Conservation (phyloP, 2,888 invertebrate genomes). For the Holacanthella duospinosa region DNA sequence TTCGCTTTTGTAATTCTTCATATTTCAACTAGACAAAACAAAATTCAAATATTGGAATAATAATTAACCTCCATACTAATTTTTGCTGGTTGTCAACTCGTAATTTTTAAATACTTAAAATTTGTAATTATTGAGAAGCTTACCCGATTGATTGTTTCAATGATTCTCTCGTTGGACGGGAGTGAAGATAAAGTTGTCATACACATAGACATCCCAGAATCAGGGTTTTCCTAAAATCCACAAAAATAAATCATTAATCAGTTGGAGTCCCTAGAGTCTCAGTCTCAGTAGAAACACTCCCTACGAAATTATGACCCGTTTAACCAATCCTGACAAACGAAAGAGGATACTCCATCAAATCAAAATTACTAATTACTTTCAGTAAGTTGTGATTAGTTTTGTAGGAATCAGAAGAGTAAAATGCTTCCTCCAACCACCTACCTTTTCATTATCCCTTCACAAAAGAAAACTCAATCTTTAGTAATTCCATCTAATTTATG, state of each 20-base stretch:
- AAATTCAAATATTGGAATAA: background rate
- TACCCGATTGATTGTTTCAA: constrained; percentile 35
- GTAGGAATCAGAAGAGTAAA: too few relatives aligned
- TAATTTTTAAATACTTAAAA: background rate
- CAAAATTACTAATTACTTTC: background rate
- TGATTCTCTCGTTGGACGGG: constrained; percentile 33
- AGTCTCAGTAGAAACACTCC: background rate
- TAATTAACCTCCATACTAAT: background rate
- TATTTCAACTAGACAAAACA: constrained; percentile 30
- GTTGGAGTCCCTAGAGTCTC: background rate
- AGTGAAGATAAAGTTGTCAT: constrained; percentile 18
- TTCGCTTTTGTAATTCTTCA: constrained; percentile 33
- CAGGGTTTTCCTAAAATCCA: background rate
- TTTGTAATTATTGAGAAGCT: constrained; percentile 7
- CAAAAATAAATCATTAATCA: background rate
- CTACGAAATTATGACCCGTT: too few relatives aligned
- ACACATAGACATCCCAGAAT: background rate
- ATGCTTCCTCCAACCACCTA: too few relatives aligned
- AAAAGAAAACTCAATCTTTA: too few relatives aligned
- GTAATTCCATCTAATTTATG: too few relatives aligned
- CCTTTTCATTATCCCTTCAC: too few relatives aligned
- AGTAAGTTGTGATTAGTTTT: too few relatives aligned
- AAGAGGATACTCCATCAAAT: too few relatives aligned
- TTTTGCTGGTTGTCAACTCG: too few relatives aligned
- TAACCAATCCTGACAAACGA: too few relatives aligned